These are phyloP conservation scores for Archips xylosteana DNA, from an alignment of 2,888 invertebrate species.

Conservation along the genomic window DNA sequence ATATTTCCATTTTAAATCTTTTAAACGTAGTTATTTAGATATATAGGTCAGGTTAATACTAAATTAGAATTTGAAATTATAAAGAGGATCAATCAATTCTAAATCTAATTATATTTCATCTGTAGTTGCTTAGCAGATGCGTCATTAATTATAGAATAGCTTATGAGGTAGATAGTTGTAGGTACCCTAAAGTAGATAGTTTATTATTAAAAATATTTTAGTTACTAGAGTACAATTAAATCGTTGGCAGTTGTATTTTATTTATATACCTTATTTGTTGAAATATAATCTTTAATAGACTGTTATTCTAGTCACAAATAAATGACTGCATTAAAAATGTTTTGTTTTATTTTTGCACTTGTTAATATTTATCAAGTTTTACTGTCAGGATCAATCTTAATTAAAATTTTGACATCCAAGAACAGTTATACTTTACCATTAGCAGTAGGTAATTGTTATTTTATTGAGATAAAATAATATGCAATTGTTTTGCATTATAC, in stretches of 20 bases:
- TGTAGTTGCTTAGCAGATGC: slow-evolving; percentile 38
- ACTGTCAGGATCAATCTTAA: background rate
- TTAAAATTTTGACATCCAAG: no score
- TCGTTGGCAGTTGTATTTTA: slow-evolving; percentile 31
- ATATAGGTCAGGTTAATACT: slow-evolving; percentile 19
- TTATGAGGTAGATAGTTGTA: slow-evolving; percentile 27
- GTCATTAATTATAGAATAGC: slow-evolving; percentile 32
- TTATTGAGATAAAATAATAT: no score
- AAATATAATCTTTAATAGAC: slow-evolving; percentile 39
- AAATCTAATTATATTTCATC: slow-evolving; percentile 34
- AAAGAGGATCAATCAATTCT: slow-evolving; percentile 40
- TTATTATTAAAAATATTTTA: slow-evolving; percentile 35
- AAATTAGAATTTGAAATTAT: slow-evolving; percentile 36
- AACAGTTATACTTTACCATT: no score
- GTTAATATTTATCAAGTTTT: background rate
- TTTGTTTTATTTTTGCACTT: background rate
- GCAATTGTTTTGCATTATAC: no score
- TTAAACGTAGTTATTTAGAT: slow-evolving; percentile 35
- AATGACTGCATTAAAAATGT: slow-evolving; percentile 28
- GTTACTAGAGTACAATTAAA: slow-evolving; percentile 28
- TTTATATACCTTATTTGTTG: slow-evolving; percentile 31
- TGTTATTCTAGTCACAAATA: slow-evolving; percentile 41
- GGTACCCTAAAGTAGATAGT: slow-evolving; percentile 34
- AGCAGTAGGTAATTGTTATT: no score
- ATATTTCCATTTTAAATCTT: slow-evolving; percentile 16